These are phyloP conservation scores for Balaeniceps rex DNA, from an alignment of 2,113 vertebrate species.

Conservation along the genomic window DNA sequence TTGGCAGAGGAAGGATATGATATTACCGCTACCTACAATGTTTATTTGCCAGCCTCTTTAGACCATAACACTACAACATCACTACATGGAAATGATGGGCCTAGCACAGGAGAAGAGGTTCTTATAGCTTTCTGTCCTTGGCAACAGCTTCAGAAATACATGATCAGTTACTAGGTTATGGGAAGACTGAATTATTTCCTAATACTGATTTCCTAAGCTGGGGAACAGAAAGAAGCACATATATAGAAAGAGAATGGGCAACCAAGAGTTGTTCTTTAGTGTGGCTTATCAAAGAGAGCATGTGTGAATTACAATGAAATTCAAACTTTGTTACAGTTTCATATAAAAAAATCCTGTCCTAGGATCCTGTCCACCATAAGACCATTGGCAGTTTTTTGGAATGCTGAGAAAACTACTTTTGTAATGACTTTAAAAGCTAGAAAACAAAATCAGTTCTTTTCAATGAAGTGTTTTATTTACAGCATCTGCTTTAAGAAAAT, in stretches of 20 bases:
- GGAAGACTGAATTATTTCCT: not conserved
- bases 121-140: not conserved
- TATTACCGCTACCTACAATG: not conserved
- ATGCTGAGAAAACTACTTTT: not conserved
- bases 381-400: not conserved
- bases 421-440: not conserved
- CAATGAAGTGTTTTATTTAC: not conserved
- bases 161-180: not conserved
- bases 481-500: not conserved
- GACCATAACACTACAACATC: not conserved
- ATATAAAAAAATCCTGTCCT: not conserved
- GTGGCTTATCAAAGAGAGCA: not conserved
- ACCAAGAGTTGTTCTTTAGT: not conserved
- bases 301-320: not conserved
- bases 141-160: not conserved
- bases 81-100: not conserved
- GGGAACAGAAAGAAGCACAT: not conserved
- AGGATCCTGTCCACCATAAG: not conserved
- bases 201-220: not conserved
- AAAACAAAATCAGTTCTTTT: not conserved
- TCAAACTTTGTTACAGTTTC: not conserved
- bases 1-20: not conserved
- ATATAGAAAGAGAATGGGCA: not conserved
- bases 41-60: not conserved
- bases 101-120: not conserved